These are phyloP conservation scores for Acanthis flammea DNA, from an alignment of 2,797 vertebrate species.

Conservation along the genomic window DNA sequence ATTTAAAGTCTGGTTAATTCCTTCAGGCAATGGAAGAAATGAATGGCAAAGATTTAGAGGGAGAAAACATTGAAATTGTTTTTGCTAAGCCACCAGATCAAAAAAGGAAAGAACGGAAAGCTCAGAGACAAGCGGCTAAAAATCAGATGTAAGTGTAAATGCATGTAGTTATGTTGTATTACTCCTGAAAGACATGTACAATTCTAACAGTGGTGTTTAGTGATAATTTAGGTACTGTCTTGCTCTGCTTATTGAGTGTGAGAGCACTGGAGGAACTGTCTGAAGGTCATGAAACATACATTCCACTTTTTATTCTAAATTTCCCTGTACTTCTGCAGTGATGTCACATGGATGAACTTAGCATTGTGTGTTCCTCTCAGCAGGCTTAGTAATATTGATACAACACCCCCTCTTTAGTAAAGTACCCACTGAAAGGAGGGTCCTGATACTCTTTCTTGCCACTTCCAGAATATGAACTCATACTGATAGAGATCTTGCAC, in stretches of 20 bases:
- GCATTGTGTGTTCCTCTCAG: background rate
- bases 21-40: slow-evolving; percentile 94
- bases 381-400: background rate
- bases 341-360: background rate
- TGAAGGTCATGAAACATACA: background rate
- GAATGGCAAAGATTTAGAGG: slow-evolving; percentile 97
- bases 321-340: background rate
- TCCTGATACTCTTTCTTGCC: background rate
- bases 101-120: slow-evolving; percentile 99
- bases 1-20: slow-evolving; percentile 65
- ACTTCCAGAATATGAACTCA: background rate
- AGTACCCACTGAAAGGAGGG: background rate
- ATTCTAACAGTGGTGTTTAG: background rate
- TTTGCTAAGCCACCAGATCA: slow-evolving; percentile 99
- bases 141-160: slow-evolving; percentile 92
- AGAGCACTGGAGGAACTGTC: background rate
- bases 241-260: background rate
- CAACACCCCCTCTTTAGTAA: background rate
- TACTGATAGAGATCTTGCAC: background rate
- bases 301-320: background rate
- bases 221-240: background rate
- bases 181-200: background rate
- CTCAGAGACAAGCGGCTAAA: slow-evolving; percentile 97
- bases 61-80: slow-evolving; percentile 98
- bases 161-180: slow-evolving; percentile 46